A percentile compares a stretch with the other conserved stretches of the same genome.
phyloP scores from a whole-genome alignment of 2,888 invertebrate genomes.

The Carabus problematicus region DNA sequence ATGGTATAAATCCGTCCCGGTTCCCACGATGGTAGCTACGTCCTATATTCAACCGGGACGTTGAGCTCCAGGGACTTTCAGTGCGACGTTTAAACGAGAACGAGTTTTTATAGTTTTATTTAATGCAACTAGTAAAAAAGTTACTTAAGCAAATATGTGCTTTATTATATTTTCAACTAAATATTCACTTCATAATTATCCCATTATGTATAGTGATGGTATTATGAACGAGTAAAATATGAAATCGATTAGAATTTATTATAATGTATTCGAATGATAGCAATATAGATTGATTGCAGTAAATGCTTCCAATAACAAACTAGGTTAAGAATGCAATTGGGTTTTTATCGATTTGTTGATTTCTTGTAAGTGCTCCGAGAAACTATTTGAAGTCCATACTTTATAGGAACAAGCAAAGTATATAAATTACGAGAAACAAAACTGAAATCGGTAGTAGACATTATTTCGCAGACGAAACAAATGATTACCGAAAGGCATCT shows the following conservation, averaged over 20 bases:
- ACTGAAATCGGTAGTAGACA: conserved; percentile 21
- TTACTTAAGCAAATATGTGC: no score
- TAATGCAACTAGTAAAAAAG: no score
- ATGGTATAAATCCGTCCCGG: conserved; percentile 37
- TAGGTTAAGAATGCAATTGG: no score
- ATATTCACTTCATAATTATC: no score
- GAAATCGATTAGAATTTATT: no score
- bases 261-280: no score
- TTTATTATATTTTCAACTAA: no score
- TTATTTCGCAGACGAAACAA: conserved; percentile 36
- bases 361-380: background rate
- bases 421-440: conserved; percentile 39
- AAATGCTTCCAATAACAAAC: no score
- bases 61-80: background rate
- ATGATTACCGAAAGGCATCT: conserved; percentile 39
- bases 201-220: no score
- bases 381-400: conserved; percentile 4
- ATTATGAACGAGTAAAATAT: no score
- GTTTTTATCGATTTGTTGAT: no score
- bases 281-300: no score
- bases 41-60: conserved; percentile 3
- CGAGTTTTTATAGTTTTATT: conserved; percentile 21
- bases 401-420: background rate
- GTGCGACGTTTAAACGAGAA: conserved; percentile 25
- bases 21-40: conserved; percentile 6